Evolutionary conservation across 2,113 vertebrate genomes (phyloP), one percentile per base, ranked within the genome.

Genomic region (Columbina picui): DNA sequence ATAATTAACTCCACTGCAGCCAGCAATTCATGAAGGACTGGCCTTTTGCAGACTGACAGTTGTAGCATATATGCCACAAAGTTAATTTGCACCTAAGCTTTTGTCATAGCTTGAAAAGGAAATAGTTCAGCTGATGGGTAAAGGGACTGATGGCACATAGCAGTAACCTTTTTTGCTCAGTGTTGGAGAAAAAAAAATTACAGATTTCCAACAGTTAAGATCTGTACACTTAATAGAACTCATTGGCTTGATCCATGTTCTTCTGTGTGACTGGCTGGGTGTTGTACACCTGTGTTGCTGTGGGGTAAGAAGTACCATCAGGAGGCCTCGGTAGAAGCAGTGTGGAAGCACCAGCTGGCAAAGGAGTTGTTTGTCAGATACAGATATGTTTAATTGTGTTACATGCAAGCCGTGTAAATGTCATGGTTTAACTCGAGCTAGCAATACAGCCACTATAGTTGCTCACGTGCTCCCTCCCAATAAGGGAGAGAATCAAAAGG

Each of bases 261-360:
- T 77, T 57, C 32, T 45, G 7, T 20, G 0, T 0, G 6, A 15
- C 32, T 30, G 7, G 6, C 21, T 55, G 53, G 10, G 4, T 50
- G 29, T 38, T 45, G 29, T 47, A 30, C 12, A 68, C n/a, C 43
- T 71, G 57, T 20, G 12, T 36, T 70, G 30, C 52, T 64, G 13
- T 5, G 10, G 6, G 10, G 19, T 55, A 27, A 41, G 29, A 67
- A 0, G 0, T 60, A 49, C 45, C 1, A 4, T 49, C 25, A 29
- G n/a, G n/a, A 17, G 19, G 25, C 45, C 39, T 70, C 0, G 1
- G 29, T 22, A 50, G 43, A 50, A 76, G 55, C 27, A 22, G 1
- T 15, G 50, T 60, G 39, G 45, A 73, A 56, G 39, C 22, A 19
- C 14, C 38, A 59, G 21, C 43, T 79, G 17, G 16, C 9, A 79